Evolutionary conservation across 1,140 invertebrate genomes (phyloP).

Genomic region (Lasaia peninsularis): DNA sequence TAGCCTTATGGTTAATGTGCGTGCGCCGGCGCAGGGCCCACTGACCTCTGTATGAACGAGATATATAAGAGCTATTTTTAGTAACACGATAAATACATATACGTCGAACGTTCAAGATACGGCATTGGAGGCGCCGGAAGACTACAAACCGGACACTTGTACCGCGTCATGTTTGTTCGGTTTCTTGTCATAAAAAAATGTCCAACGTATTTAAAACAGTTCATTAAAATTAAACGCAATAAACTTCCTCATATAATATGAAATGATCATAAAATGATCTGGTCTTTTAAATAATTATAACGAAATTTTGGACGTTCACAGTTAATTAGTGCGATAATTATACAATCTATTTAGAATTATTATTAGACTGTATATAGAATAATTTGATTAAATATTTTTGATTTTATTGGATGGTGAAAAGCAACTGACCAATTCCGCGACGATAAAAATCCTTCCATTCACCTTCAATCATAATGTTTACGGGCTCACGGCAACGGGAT

Average conservation of each 20-base stretch:
- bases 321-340: too few species aligned
- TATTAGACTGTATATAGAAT: too few species aligned
- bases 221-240: background rate
- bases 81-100: constrained; percentile 62
- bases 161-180: background rate
- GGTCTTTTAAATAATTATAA: too few species aligned
- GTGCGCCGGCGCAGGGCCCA: constrained; percentile 56
- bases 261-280: too few species aligned
- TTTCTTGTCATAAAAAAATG: background rate
- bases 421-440: too few species aligned
- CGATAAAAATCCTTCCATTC: too few species aligned
- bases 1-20: constrained; percentile 16
- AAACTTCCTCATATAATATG: background rate
- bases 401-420: too few species aligned
- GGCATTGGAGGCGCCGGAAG: constrained; percentile 62
- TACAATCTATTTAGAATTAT: too few species aligned
- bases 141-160: constrained; percentile 25
- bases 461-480: too few species aligned
- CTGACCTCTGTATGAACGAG: constrained; percentile 66
- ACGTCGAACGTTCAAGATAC: constrained; percentile 62
- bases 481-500: too few species aligned
- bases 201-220: background rate
- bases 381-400: too few species aligned
- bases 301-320: too few species aligned
- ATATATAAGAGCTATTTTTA: constrained; percentile 67